These are phyloP conservation scores for Ruditapes philippinarum DNA, from an alignment of 1,140 invertebrate genomes.

Conservation along the genomic window DNA sequence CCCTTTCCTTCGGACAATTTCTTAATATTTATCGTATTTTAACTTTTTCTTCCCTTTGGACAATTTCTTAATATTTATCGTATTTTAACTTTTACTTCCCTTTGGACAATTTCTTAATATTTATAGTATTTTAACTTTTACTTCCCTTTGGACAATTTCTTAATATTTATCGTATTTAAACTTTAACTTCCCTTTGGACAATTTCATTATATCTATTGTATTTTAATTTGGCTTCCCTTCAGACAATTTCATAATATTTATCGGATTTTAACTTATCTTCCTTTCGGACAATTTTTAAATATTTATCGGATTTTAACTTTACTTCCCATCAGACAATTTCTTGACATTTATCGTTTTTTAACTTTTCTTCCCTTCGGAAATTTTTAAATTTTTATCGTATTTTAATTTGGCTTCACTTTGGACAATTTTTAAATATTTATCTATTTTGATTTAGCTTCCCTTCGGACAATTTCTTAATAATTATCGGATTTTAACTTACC, in stretches of 20 bases:
- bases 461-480: constrained; percentile 45
- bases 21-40: too few species aligned
- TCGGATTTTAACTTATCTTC: too few species aligned
- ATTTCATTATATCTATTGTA: not conserved
- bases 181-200: too few species aligned
- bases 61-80: not conserved
- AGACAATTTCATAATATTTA: too few species aligned
- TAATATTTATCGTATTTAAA: not conserved
- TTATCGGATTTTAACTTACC: constrained; percentile 4
- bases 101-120: not conserved
- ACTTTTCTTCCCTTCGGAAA: not conserved
- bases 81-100: not conserved
- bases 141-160: not conserved
- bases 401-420: not conserved
- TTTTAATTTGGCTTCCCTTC: not conserved
- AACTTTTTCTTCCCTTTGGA: not conserved
- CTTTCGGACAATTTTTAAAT: too few species aligned
- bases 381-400: not conserved
- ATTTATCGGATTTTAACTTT: too few species aligned
- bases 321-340: too few species aligned
- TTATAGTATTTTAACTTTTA: not conserved
- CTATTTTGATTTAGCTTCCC: constrained; percentile 41
- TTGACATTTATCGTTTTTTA: too few species aligned
- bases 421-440: not conserved
- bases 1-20: too few species aligned